Conservation (phyloP, 2,113 vertebrate species). For the Psittacula cyanocephala region DNA sequence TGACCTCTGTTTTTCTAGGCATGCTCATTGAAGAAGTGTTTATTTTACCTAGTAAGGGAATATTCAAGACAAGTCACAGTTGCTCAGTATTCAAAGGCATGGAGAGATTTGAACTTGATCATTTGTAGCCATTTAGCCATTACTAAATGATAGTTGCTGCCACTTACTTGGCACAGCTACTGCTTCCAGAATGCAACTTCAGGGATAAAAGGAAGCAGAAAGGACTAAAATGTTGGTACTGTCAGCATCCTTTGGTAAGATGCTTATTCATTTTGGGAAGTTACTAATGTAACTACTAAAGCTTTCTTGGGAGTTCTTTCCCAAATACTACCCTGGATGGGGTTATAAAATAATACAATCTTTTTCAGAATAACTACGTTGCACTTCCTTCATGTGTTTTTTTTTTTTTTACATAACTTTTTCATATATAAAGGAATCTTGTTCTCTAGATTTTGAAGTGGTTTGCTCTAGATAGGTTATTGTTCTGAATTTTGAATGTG, state of each 20-base stretch:
- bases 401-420: background rate
- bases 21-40: background rate
- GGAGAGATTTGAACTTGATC: background rate
- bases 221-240: background rate
- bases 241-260: background rate
- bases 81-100: fast-evolving
- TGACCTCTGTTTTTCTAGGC: background rate
- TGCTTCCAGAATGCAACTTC: background rate
- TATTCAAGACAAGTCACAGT: background rate
- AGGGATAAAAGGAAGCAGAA: background rate
- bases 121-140: background rate
- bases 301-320: background rate
- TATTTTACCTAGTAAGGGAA: background rate
- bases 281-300: background rate
- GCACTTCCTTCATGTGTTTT: background rate
- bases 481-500: background rate
- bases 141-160: background rate
- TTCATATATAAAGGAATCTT: background rate
- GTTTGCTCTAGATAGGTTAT: background rate
- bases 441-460: background rate
- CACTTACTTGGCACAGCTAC: background rate
- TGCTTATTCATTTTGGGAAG: background rate
- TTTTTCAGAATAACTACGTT: background rate
- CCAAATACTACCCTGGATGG: background rate
- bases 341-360: background rate